phyloP scores from a whole-genome alignment of 1,140 invertebrate genomes.

The Sinella curviseta region DNA sequence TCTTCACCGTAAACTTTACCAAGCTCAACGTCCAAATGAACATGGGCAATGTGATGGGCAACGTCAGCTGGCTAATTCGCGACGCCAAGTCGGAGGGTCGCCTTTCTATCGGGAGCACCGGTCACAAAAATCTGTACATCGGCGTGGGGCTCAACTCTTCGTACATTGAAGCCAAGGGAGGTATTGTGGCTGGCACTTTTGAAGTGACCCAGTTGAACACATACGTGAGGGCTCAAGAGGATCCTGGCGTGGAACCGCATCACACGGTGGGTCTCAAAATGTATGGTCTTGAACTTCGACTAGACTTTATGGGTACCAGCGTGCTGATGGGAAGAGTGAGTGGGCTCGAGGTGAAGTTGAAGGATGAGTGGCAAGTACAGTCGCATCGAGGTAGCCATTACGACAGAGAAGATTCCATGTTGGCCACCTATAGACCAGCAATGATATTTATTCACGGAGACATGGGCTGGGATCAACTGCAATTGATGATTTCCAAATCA shows the following conservation, averaged over 20 bases:
- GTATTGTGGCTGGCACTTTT: conserved; percentile 92
- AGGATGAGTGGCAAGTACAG: conserved; percentile 78
- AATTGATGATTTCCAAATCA: conserved; percentile 93
- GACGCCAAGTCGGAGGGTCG: conserved; percentile 87
- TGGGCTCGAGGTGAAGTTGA: conserved; percentile 72
- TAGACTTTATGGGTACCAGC: conserved; percentile 90
- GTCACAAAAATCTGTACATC: conserved; percentile 90
- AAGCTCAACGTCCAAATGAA: conserved; percentile 96
- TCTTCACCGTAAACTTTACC: conserved; percentile 94
- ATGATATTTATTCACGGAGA: conserved; percentile 91
- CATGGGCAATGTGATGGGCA: conserved; percentile 98
- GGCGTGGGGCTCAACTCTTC: conserved; percentile 85
- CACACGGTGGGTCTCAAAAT: conserved; percentile 83
- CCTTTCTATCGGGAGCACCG: conserved; percentile 88
- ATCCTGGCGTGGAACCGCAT: conserved; percentile 82
- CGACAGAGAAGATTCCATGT: conserved; percentile 41
- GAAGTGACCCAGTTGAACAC: conserved; percentile 86
- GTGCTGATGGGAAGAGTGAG: conserved; percentile 88
- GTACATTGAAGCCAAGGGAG: conserved; percentile 88
- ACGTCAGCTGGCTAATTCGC: conserved; percentile 87
- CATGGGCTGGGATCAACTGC: conserved; percentile 90
- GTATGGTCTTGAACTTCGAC: conserved; percentile 78
- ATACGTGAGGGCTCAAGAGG: conserved; percentile 81
- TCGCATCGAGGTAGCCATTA: conserved; percentile 50
- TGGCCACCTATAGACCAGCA: conserved; percentile 64